A percentile compares a stretch with the other conserved stretches of the same genome.
Conservation (phyloP, 2,888 invertebrate genomes). For the Macroteleia sp. region DNA sequence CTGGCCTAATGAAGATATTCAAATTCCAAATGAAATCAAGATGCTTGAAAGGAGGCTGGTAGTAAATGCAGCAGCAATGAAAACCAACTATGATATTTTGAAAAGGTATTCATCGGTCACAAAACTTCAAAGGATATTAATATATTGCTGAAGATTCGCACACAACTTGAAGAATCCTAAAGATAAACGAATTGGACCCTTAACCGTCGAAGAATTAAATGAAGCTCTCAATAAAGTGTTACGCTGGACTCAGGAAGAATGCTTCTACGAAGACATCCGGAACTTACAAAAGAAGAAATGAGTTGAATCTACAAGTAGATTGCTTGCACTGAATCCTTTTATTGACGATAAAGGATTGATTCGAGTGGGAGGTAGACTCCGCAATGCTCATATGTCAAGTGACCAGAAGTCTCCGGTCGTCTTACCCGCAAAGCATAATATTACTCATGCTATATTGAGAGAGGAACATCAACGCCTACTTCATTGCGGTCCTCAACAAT, state of each 20-base stretch:
- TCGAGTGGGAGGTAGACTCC: slow-evolving; percentile 2
- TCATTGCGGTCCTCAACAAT: slow-evolving; percentile 6
- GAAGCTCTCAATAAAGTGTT: neutral
- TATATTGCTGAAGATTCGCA: neutral
- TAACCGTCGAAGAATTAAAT: neutral
- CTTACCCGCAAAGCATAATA: slow-evolving; percentile 7
- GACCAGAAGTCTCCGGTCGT: neutral
- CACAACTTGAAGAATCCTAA: neutral
- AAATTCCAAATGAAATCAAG: neutral
- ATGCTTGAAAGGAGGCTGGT: neutral
- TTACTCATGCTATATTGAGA: neutral
- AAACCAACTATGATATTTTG: neutral
- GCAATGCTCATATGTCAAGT: neutral
- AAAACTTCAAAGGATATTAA: neutral
- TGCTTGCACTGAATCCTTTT: neutral
- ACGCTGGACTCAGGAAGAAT: slow-evolving; percentile 2
- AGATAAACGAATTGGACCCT: neutral
- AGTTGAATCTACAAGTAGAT: neutral
- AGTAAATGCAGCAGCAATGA: neutral
- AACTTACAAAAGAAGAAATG: neutral
- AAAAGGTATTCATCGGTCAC: neutral
- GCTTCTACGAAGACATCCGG: neutral
- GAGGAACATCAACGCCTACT: neutral
- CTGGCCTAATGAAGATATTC: neutral
- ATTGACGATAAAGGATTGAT: neutral